A percentile compares a stretch with the other conserved stretches of the same genome.
Conservation (phyloP, 2,113 vertebrate species). For the Petroica traversi region DNA sequence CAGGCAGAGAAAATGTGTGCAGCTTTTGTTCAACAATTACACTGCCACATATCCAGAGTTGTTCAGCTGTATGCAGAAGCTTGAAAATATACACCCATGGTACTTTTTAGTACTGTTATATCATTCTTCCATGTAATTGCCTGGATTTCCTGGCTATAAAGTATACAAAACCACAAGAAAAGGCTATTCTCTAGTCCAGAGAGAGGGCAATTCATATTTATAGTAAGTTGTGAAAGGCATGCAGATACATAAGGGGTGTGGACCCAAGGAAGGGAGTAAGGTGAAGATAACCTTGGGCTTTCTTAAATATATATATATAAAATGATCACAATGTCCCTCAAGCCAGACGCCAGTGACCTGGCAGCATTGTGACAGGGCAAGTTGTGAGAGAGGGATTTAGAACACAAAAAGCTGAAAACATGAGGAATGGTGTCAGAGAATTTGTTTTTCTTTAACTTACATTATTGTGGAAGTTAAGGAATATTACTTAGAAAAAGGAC, state of each 20-base stretch:
- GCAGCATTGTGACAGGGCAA: neutral
- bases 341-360: neutral
- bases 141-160: neutral
- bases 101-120: neutral
- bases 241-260: neutral
- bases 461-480: neutral
- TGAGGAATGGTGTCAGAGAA: neutral
- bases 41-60: neutral
- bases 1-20: neutral
- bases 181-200: neutral
- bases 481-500: neutral
- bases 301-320: rapidly evolving
- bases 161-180: neutral
- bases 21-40: neutral
- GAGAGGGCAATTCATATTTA: neutral
- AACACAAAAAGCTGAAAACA: neutral
- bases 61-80: neutral
- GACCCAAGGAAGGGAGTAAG: neutral
- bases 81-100: neutral
- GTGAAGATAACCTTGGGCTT: neutral
- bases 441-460: neutral
- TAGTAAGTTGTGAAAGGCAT: neutral
- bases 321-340: neutral
- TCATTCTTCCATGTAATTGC: neutral
- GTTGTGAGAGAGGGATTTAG: neutral